Evolutionary conservation across 2,113 vertebrate genomes (phyloP).

Genomic region (Callospermophilus lateralis): DNA sequence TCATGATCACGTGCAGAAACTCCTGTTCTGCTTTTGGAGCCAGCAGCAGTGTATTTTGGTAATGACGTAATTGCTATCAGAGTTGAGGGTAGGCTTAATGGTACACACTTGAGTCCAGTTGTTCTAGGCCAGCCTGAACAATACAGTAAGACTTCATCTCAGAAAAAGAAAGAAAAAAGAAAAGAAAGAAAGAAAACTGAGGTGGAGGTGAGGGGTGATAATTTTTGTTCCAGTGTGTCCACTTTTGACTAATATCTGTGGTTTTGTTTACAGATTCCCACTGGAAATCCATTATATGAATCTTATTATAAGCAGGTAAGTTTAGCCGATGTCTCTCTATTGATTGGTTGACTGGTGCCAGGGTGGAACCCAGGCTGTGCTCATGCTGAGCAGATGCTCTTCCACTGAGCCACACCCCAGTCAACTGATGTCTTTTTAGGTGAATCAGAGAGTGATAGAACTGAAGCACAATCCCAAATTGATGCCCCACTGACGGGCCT

Average conservation of each 20-base stretch:
- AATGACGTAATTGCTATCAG: no score
- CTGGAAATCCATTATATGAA: constrained; percentile 96
- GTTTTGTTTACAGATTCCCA: constrained; percentile 89
- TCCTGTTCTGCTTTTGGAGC: not conserved
- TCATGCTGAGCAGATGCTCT: not conserved
- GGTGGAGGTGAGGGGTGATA: not conserved
- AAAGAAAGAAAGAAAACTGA: not conserved
- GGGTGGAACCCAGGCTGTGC: not conserved
- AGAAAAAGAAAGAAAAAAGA: no score
- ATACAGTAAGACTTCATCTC: not conserved
- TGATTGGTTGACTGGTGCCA: not conserved
- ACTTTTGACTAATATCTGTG: constrained; percentile 34
- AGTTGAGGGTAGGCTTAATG: not conserved
- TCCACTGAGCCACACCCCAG: not conserved
- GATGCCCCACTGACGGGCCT: not conserved
- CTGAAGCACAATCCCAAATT: not conserved
- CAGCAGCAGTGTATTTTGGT: not conserved
- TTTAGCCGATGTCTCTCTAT: not conserved
- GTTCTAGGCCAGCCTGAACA: not conserved
- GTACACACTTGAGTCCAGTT: no score
- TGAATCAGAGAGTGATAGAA: not conserved
- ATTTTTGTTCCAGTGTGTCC: not conserved
- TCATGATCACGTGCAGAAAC: not conserved
- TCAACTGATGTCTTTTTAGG: not conserved
- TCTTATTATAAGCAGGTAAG: constrained; percentile 97